Percentiles rank a stretch among this genome's conserved stretches.
Evolutionary conservation across 2,797 vertebrate genomes (phyloP).

Genomic region (Spinibarbus caldwelli): DNA sequence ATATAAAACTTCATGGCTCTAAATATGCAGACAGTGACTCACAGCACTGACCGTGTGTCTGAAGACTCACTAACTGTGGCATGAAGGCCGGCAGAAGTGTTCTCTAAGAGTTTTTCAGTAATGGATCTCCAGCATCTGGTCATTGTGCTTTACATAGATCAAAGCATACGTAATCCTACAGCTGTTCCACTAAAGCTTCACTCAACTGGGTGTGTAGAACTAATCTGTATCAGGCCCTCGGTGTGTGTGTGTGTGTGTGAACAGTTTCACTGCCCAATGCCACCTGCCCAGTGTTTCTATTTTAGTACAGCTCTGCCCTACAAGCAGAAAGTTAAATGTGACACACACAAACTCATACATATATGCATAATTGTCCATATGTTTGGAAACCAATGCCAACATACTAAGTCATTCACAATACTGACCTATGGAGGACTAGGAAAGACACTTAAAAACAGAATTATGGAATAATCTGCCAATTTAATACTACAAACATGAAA

Average conservation of each 20-base stretch:
- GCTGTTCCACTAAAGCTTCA: slow-evolving; percentile 51
- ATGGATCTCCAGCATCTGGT: slow-evolving; percentile 26
- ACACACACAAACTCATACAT: slow-evolving; percentile 13
- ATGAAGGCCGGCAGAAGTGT: background rate
- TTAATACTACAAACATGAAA: background rate
- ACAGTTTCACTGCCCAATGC: slow-evolving; percentile 26
- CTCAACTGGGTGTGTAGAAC: slow-evolving; percentile 44
- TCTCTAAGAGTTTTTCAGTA: background rate
- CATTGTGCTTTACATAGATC: slow-evolving; percentile 36
- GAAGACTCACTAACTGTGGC: background rate
- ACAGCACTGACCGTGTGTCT: background rate
- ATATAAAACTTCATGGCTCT: background rate
- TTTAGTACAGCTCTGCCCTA: slow-evolving; percentile 29
- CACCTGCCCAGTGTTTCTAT: slow-evolving; percentile 48
- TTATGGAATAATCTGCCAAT: background rate
- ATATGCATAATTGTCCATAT: background rate
- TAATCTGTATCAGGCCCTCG: slow-evolving; percentile 28
- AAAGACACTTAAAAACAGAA: background rate
- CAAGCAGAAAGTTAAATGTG: slow-evolving; percentile 46
- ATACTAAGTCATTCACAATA: background rate
- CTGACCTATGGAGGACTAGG: background rate
- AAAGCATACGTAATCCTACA: slow-evolving; percentile 53
- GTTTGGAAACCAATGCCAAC: background rate
- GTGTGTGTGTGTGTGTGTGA: slow-evolving; percentile 31
- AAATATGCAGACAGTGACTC: background rate